Base-by-base conservation (phyloP, 2,888 invertebrate species). In the Stratiomys singularior region DNA sequence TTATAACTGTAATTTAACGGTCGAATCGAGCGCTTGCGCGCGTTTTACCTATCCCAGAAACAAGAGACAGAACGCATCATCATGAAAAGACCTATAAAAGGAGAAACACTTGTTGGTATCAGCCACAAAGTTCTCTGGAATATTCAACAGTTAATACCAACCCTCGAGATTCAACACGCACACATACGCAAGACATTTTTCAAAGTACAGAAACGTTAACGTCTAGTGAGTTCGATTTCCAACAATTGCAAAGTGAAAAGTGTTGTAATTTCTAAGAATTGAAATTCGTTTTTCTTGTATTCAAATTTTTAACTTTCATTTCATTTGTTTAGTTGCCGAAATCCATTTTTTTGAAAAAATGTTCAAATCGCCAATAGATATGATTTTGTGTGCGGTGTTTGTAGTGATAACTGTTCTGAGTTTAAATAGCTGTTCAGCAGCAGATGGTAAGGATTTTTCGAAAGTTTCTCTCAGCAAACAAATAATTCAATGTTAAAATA, bases 401-500 rank as follows among this genome's bases (percentile, higher is more conserved):
- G n/a, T 78, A 60, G 77, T 77, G 47, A 30, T 79, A 71, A 30
- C 60, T 1, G 44, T 74, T 74, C 23, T 74, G 11, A 58, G 74
- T 74, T 63, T 76, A 4, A 79, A 76, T 58, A n/a, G 76, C 30
- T 78, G 77, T 44, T 76, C 77, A 23, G 76, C 79, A 52, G 72
- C 71, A 69, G 79, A 79, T 76, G 79, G 79, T 79, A 77, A 79
- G 79, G 71, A 67, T 52, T 56, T n/a, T 37, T 37, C 37, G 37
- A 37, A 37, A 37, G 37, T 37, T 37, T 5, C 37, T 37, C 9
- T 37, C 37, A 37, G 37, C 9, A 37, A 37, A 37, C 9, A 37
- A 5, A 37, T 5, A 37, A 37, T 37, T n/a, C 3, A 37, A 37
- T 5, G 37, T 37, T 37, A 9, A 37, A n/a, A n/a, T n/a, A n/a